A percentile compares a stretch with the other conserved stretches of the same genome.
phyloP scores from a whole-genome alignment of 1,140 invertebrate species.

The Chelonus insularis region DNA sequence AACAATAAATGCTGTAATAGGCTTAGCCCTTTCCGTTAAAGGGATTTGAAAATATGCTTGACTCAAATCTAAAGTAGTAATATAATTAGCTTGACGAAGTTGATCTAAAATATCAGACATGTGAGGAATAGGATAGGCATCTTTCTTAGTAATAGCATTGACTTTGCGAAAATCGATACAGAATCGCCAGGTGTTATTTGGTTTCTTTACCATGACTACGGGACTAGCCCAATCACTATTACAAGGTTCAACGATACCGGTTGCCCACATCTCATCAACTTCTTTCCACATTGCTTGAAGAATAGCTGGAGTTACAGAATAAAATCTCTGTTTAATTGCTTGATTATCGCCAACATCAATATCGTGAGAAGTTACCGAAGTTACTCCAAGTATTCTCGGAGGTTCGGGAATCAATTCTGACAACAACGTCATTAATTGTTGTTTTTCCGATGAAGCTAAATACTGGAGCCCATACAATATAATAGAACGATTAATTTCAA shows the following conservation, averaged over 20 bases:
- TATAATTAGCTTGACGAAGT: conserved; percentile 25
- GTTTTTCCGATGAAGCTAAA: too few relatives aligned
- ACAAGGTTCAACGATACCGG: conserved; percentile 34
- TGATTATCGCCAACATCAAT: too few relatives aligned
- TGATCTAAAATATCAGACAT: conserved; percentile 33
- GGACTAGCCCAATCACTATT: conserved; percentile 38
- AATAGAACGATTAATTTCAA: too few relatives aligned
- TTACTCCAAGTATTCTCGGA: too few relatives aligned
- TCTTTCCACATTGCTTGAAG: conserved; percentile 34
- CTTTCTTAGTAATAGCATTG: conserved; percentile 38
- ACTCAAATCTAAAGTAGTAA: conserved; percentile 41
- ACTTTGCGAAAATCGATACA: conserved; percentile 43
- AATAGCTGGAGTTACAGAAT: too few relatives aligned
- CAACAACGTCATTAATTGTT: too few relatives aligned
- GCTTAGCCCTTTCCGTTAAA: conserved; percentile 14
- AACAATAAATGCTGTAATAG: conserved; percentile 31
- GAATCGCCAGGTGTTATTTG: conserved; percentile 35
- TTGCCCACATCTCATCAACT: conserved; percentile 36
- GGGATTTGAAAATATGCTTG: conserved; percentile 45
- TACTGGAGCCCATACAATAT: too few relatives aligned
- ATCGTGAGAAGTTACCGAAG: too few relatives aligned
- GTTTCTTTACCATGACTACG: conserved; percentile 38
- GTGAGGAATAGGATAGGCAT: conserved; percentile 40
- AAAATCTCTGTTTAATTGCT: too few relatives aligned
- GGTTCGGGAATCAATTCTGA: too few relatives aligned